Conservation (phyloP, 2,888 invertebrate species). For the Trichogramma evanescens region DNA sequence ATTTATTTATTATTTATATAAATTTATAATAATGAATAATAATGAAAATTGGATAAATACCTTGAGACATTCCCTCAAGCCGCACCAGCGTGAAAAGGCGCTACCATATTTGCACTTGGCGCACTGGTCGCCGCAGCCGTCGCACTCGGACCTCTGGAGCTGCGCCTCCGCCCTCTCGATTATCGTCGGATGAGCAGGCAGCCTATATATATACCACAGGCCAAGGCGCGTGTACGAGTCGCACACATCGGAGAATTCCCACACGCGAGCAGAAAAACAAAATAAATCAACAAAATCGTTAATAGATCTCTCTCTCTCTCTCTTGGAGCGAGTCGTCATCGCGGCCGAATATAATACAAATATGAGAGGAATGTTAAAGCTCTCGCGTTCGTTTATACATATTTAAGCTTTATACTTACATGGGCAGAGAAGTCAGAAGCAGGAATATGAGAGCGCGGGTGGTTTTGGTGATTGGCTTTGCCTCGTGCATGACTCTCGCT, state of each 20-base stretch:
- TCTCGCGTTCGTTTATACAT: too few relatives aligned
- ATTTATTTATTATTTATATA: too few relatives aligned
- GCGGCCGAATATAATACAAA: too few relatives aligned
- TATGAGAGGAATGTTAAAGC: too few relatives aligned
- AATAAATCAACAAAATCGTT: too few relatives aligned
- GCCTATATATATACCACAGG: conserved; percentile 21
- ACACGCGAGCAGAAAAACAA: too few relatives aligned
- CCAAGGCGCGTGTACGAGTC: background rate
- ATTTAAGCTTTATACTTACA: background rate
- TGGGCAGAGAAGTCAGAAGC: background rate
- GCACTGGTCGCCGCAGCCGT: conserved; percentile 32
- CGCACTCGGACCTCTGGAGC: conserved; percentile 24
- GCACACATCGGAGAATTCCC: too few relatives aligned
- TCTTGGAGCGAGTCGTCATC: too few relatives aligned
- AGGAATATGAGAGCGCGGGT: background rate
- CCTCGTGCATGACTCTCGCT: too few relatives aligned
- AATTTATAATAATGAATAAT: background rate
- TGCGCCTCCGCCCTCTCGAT: conserved; percentile 24
- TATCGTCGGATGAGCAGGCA: conserved; percentile 29
- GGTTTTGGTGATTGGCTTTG: background rate
- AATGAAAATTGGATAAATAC: conserved; percentile 17
- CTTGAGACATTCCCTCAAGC: conserved; percentile 32
- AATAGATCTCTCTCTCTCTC: too few relatives aligned
- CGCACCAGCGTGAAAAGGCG: conserved; percentile 28
- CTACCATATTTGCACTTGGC: conserved; percentile 33